Base-by-base conservation (phyloP, 1,140 invertebrate species). In the Drosophila tani region DNA sequence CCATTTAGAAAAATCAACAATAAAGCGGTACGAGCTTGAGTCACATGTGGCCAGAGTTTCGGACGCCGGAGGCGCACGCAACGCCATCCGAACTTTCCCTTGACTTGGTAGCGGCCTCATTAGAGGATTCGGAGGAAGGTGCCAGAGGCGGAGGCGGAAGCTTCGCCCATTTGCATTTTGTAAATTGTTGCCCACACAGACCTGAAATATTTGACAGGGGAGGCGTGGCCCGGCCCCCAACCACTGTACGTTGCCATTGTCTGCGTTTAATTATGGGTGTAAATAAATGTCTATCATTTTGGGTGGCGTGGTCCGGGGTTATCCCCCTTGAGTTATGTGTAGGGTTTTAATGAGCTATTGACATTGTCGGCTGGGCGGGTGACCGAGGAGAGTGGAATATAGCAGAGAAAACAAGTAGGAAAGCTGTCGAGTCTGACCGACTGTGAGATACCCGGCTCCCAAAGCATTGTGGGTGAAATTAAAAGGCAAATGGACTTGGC, bases 241-340 rank as follows among this genome's bases (percentile, higher is more conserved):
- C 59, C 40, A 58, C 47, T 66, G 66, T 43, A 17, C 24, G 63
- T 51, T 73, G 68, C 45, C 77, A 83, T 91, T 91, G 87, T 84
- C 83, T 88, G 84, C 63, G 83, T 83, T 91, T 91, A 91, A 91
- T 91, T 91, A 91, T 91, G 81, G 88, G 49, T 62, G 67, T 75
- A 88, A 91, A 91, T 91, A 91, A 91, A 88, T 91, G 87, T 82
- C 86, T 79, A 65, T 73, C 69, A 79, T 69, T 81, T 70, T 58
- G 75, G 63, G 74, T 75, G 75, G 57, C 81, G 62, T 75, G 78
- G 78, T 85, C 50, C 60, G 70, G 46, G 49, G 35, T 46, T 46
- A 59, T 21, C 38, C 32, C 41, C 12, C 59, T 35, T 71, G 76
- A 71, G 67, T 70, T 57, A 79, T 79, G 75, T 69, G 59, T 56